Conservation (phyloP, 2,888 invertebrate genomes). For the Lysandra bellargus region DNA sequence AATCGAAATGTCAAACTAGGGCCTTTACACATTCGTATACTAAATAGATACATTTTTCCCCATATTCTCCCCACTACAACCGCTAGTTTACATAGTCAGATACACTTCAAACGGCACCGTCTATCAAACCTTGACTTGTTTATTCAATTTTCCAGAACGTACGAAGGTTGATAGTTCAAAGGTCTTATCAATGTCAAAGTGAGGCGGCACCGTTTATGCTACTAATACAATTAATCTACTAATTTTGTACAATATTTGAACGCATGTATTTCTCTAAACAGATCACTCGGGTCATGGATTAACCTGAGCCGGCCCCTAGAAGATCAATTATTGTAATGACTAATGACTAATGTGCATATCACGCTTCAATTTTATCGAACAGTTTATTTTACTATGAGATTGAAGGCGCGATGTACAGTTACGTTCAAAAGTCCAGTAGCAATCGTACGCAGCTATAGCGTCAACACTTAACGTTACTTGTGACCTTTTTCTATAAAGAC, state of each 20-base stretch:
- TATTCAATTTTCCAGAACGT: slow-evolving; percentile 16
- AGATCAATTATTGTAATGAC: too few relatives aligned
- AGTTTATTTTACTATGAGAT: too few relatives aligned
- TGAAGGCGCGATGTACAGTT: too few relatives aligned
- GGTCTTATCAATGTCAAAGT: slow-evolving; percentile 20
- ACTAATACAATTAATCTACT: slow-evolving; percentile 3
- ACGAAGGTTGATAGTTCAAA: slow-evolving; percentile 5
- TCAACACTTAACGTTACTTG: too few relatives aligned
- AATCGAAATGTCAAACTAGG: slow-evolving; percentile 6
- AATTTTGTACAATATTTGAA: neutral
- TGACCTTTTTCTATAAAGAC: too few relatives aligned
- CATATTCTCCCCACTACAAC: neutral
- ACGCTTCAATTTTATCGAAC: too few relatives aligned
- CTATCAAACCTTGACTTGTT: slow-evolving; percentile 4
- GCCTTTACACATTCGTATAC: neutral
- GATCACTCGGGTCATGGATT: too few relatives aligned
- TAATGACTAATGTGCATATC: too few relatives aligned
- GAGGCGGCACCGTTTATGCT: neutral
- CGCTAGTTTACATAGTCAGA: slow-evolving; percentile 17
- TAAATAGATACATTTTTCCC: neutral
- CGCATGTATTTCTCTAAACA: neutral
- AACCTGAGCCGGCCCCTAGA: too few relatives aligned
- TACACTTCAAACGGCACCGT: slow-evolving; percentile 6
- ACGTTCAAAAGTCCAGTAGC: too few relatives aligned
- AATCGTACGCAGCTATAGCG: too few relatives aligned